A percentile compares a stretch with the other conserved stretches of the same genome.
Evolutionary conservation across 2,113 vertebrate species (phyloP).

Genomic region (Glaucomys volans): DNA sequence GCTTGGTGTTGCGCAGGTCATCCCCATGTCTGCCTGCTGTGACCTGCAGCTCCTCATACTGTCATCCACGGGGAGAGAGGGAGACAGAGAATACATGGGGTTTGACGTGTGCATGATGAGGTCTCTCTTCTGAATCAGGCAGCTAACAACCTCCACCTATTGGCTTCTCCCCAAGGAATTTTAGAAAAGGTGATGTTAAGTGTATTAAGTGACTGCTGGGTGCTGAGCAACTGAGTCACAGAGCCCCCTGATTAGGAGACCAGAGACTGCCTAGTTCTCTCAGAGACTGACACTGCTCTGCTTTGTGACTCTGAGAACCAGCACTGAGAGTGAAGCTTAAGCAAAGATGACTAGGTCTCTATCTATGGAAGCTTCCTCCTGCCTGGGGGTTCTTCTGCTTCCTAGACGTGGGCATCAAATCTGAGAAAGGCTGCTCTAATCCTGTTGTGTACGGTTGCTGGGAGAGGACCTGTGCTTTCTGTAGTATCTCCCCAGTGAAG

Average conservation of each 20-base stretch:
- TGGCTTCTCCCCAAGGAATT: background rate
- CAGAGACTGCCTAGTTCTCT: fast-evolving
- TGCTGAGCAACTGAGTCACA: background rate
- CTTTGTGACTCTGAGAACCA: background rate
- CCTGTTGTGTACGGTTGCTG: fast-evolving
- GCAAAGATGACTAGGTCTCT: background rate
- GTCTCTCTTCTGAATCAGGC: fast-evolving
- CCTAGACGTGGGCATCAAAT: fast-evolving
- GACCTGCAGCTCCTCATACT: slow-evolving; percentile 87
- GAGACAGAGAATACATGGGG: background rate
- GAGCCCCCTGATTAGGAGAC: fast-evolving
- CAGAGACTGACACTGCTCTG: background rate
- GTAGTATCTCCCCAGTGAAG: no score
- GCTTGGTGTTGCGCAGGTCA: slow-evolving; percentile 89
- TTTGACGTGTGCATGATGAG: fast-evolving
- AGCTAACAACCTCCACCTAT: fast-evolving
- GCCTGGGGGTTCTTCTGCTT: background rate
- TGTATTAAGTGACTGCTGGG: fast-evolving
- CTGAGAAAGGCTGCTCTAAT: fast-evolving
- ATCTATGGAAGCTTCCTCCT: background rate
- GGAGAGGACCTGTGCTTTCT: fast-evolving
- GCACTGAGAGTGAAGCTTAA: background rate
- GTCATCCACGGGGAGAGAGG: background rate
- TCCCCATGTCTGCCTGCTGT: slow-evolving; percentile 89
- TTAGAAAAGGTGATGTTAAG: no score